phyloP scores from a whole-genome alignment of 2,113 vertebrate species.

The Corapipo altera region DNA sequence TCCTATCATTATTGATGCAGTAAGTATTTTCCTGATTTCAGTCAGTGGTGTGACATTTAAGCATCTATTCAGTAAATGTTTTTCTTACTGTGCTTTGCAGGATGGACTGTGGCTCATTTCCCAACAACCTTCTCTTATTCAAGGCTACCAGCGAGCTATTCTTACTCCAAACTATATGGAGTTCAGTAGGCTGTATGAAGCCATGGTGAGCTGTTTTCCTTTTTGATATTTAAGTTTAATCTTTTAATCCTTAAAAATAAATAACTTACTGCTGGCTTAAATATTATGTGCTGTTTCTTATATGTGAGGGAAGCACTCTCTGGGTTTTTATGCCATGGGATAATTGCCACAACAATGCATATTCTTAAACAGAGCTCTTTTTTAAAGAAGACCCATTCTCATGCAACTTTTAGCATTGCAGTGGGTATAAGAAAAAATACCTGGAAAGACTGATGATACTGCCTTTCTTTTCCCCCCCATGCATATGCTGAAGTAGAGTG shows the following conservation, averaged over 20 bases:
- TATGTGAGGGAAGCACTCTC: background rate
- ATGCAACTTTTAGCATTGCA: background rate
- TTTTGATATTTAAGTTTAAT: background rate
- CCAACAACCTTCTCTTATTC: slow-evolving; percentile 89
- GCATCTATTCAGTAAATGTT: background rate
- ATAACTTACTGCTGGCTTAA: background rate
- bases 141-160: slow-evolving; percentile 88
- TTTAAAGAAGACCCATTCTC: background rate
- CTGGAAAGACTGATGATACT: background rate
- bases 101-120: slow-evolving; percentile 94
- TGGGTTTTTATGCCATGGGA: background rate
- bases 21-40: slow-evolving; percentile 76
- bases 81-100: slow-evolving; percentile 67
- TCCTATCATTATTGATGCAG: slow-evolving; percentile 92
- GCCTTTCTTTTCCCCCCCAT: background rate
- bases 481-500: background rate
- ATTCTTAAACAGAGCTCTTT: background rate
- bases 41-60: background rate
- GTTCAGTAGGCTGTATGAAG: slow-evolving; percentile 89
- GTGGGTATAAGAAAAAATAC: background rate
- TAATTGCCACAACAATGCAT: background rate
- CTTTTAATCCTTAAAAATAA: background rate
- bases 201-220: slow-evolving; percentile 81
- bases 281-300: background rate
- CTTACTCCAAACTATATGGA: slow-evolving; percentile 95